Conservation (phyloP, 2,888 invertebrate genomes). For the Thymelicus sylvestris region DNA sequence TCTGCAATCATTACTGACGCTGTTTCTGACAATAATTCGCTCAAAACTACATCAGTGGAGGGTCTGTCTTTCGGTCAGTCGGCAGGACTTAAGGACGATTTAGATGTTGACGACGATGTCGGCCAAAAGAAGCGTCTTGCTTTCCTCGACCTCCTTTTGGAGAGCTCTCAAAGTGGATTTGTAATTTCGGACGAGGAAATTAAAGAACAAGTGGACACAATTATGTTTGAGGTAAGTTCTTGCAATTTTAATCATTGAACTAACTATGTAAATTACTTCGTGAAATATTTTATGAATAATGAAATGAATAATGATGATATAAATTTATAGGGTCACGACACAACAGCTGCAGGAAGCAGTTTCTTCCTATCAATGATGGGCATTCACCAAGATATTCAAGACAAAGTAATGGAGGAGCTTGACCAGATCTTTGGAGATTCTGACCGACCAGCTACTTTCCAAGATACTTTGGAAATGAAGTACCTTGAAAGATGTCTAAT, state of each 20-base stretch:
- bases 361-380: conserved; percentile 92
- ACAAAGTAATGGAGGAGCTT: conserved; percentile 89
- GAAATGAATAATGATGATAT: too few species aligned
- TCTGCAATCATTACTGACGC: conserved; percentile 60
- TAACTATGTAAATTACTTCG: neutral
- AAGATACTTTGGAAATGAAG: conserved; percentile 94
- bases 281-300: neutral
- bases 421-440: conserved; percentile 91
- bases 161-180: conserved; percentile 89
- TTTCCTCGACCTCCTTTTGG: conserved; percentile 93
- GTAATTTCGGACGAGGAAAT: conserved; percentile 91
- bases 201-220: conserved; percentile 93
- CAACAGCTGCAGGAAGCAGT: conserved; percentile 92
- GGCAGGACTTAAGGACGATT: conserved; percentile 90
- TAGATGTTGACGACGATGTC: conserved; percentile 92
- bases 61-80: conserved; percentile 90
- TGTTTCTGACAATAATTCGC: conserved; percentile 46
- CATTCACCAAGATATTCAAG: conserved; percentile 89
- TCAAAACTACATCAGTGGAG: conserved; percentile 80
- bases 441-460: conserved; percentile 90
- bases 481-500: conserved; percentile 92
- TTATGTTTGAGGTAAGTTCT: conserved; percentile 91
- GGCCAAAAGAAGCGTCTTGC: conserved; percentile 93
- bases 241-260: neutral
- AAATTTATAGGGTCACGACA: conserved; percentile 88